Base-by-base conservation (phyloP, 2,888 invertebrate species). In the Epicampocera succincta region DNA sequence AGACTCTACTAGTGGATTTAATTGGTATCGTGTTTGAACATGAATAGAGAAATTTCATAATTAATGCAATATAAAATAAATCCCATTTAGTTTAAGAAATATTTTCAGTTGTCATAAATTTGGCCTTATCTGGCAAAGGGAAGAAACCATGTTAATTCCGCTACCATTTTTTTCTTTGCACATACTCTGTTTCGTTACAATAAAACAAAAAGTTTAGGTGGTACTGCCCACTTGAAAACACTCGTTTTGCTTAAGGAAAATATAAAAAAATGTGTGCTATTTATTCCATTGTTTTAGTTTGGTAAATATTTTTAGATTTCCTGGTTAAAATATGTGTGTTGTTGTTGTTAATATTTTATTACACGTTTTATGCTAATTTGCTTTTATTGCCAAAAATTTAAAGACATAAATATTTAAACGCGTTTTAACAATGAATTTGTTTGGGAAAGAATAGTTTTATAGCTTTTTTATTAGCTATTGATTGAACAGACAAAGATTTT, bases 281-380 rank as follows among this genome's bases (percentile, higher is more conserved):
- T 58, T 68, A 48, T 60, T 75, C 33, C 13, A 1, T 48, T 65
- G 3, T 25, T 11, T 15, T 46, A 74, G 58, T 75, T 75, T 60
- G 15, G 44, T 60, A 15, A 65, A 58, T 60, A 4, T 25, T 21
- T 74, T 66, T 11, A 52, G 69, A 81, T 78, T 82, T 82, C 82
- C 82, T 82, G 82, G 77, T 82, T 69, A 29, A 75, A 68, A 60
- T 11, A 3, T 50, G 52, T 15, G 19, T 48, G 1, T 74, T 65
- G 21, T 19, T 15, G 5, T 50, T n/a, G 42, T n/a, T n/a, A 44
- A 29, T 44, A 8, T 19, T 17, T 66, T 38, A 60, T 66, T 73
- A 40, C 17, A 44, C n/a, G 12, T 54, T 29, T 73, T 78, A 78
- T 61, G 78, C n/a, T 19, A 73, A 78, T 78, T 66, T 54, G n/a